phyloP scores from a whole-genome alignment of 2,888 invertebrate genomes.

The Spilarctia lutea region DNA sequence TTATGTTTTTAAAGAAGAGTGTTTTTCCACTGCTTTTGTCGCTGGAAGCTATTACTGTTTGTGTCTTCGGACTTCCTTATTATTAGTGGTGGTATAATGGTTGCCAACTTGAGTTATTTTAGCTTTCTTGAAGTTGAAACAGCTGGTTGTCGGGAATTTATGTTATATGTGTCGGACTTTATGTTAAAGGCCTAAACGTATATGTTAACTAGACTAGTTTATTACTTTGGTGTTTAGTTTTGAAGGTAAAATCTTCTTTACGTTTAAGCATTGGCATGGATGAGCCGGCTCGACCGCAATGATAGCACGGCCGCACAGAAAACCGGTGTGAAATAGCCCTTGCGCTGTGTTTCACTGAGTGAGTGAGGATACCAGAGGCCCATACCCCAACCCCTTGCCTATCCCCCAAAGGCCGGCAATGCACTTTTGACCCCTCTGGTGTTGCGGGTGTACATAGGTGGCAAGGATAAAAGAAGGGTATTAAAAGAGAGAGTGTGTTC shows the following conservation, averaged over 20 bases:
- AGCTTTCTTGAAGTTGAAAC: not conserved
- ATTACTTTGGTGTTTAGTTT: constrained; percentile 1
- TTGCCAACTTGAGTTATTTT: constrained; percentile 25
- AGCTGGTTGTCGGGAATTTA: constrained; percentile 3
- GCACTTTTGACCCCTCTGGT: too few relatives aligned
- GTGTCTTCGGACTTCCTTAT: constrained; percentile 26
- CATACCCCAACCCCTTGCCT: too few relatives aligned
- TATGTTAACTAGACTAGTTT: not conserved
- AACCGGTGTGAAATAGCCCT: too few relatives aligned
- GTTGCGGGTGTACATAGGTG: too few relatives aligned
- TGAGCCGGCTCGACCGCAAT: too few relatives aligned
- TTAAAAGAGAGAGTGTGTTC: too few relatives aligned
- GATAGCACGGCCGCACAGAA: too few relatives aligned
- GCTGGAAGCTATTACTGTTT: constrained; percentile 49
- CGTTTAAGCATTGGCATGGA: not conserved
- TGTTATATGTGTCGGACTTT: constrained; percentile 1
- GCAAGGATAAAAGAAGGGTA: too few relatives aligned
- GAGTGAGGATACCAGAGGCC: too few relatives aligned
- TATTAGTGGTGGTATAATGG: constrained; percentile 33
- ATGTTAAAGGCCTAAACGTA: constrained; percentile 8
- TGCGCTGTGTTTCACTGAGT: too few relatives aligned
- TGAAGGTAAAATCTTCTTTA: not conserved
- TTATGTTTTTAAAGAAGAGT: constrained; percentile 73
- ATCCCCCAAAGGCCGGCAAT: too few relatives aligned
- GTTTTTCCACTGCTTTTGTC: constrained; percentile 49